Conservation (phyloP, 2,797 vertebrate genomes). For the Pantherophis alleghaniensis region DNA sequence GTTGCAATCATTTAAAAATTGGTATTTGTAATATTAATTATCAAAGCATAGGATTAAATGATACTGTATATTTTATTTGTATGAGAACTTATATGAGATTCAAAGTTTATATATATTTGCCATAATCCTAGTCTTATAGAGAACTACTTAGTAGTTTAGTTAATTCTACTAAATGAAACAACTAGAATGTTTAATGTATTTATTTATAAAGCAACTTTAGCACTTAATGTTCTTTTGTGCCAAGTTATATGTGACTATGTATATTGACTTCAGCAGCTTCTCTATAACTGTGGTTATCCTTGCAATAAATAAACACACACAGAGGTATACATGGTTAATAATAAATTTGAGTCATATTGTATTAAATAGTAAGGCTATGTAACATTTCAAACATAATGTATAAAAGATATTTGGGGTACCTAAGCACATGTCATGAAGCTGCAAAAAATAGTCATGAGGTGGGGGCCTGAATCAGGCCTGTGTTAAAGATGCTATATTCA, state of each 20-base stretch:
- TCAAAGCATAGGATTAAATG: not conserved
- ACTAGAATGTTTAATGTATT: not conserved
- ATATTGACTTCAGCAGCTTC: not conserved
- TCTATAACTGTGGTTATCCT: not conserved
- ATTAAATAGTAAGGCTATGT: not conserved
- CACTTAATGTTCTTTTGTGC: not conserved
- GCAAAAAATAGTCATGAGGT: not conserved
- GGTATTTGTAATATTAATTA: not conserved
- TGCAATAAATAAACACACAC: not conserved
- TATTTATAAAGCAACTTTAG: not conserved
- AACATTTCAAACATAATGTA: not conserved
- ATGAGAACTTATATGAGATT: not conserved
- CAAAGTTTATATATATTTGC: not conserved
- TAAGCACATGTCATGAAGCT: not conserved
- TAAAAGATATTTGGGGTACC: not conserved
- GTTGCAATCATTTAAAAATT: conserved; percentile 19
- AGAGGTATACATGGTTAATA: not conserved
- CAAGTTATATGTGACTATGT: not conserved
- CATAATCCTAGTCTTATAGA: not conserved
- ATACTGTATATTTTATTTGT: not conserved
- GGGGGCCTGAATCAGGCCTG: not conserved
- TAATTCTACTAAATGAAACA: not conserved
- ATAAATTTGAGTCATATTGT: not conserved
- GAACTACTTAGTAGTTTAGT: not conserved
- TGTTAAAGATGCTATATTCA: not conserved